phyloP scores from a whole-genome alignment of 2,797 vertebrate species.

The Euthynnus affinis region DNA sequence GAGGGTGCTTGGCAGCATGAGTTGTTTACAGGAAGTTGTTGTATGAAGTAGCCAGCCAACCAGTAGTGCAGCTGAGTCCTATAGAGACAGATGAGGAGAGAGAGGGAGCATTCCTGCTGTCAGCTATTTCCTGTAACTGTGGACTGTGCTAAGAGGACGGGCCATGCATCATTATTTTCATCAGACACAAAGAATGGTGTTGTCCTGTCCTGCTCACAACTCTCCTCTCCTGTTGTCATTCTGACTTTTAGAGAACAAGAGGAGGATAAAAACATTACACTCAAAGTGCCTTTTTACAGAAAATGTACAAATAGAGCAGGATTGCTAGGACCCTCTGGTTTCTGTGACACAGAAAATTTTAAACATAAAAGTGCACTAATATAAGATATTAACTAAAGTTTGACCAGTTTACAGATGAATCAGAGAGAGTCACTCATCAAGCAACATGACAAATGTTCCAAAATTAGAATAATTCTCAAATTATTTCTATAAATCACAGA shows the following conservation, averaged over 20 bases:
- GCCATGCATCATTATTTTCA: slow-evolving; percentile 76
- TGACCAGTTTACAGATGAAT: not conserved
- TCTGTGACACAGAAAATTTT: slow-evolving; percentile 7
- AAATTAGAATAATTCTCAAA: slow-evolving; percentile 1
- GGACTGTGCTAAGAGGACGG: slow-evolving; percentile 51
- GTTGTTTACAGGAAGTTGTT: slow-evolving; percentile 89
- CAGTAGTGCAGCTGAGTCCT: slow-evolving; percentile 74
- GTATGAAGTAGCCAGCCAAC: slow-evolving; percentile 81
- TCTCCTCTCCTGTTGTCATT: slow-evolving; percentile 6
- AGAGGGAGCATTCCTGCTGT: slow-evolving; percentile 86
- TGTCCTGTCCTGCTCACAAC: slow-evolving; percentile 31
- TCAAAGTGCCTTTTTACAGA: not conserved
- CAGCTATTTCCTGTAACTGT: slow-evolving; percentile 88
- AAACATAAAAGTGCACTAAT: not conserved
- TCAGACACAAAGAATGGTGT: slow-evolving; percentile 55
- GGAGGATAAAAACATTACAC: not conserved
- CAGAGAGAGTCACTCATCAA: not conserved
- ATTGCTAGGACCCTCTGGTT: not conserved
- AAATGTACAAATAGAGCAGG: not conserved
- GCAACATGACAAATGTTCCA: not conserved
- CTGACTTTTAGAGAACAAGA: not conserved
- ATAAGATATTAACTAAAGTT: not conserved
- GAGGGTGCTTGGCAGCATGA: slow-evolving; percentile 75
- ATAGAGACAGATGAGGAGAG: slow-evolving; percentile 82
- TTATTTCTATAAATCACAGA: slow-evolving; percentile 3